Base-by-base conservation (phyloP, 2,888 invertebrate genomes). In the Patella depressa region DNA sequence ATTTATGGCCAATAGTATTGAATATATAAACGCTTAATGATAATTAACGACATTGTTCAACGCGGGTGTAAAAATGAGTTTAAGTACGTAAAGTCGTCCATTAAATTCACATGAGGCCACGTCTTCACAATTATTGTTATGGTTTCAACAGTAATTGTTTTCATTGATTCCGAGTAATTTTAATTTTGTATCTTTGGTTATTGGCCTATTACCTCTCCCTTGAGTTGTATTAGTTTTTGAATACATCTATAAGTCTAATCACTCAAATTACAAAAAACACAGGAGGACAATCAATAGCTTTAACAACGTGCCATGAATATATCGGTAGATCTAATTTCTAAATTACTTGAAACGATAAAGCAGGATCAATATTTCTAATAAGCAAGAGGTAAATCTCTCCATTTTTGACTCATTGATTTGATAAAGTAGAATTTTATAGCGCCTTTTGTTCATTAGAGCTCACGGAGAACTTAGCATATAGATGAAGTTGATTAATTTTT, bases 261-360 rank as follows among this genome's bases (percentile, higher is more conserved):
- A 65, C 65, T 65, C 19, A 65, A 65, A 65, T 24, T 65, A 65
- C 65, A 9, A 65, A 65, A 65, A 65, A 65, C 65, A 65, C 24
- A 65, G 19, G 65, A 11, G 12, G 14, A 24, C 19, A 65, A 65
- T 65, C 65, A 65, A 65, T 65, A 65, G 19, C 12, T 45, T 45
- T 19, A 65, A 65, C 65, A 65, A 65, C 65, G 65, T 65, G 65
- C 65, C 24, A 65, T 65, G 65, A 65, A 65, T 65, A 65, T 65
- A 65, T 65, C 65, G 19, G 19, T 65, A 65, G 65, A 65, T 65
- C 65, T 65, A 65, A 65, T 65, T 65, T 65, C 19, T 19, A 65
- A 65, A 65, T 65, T 65, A 65, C 65, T 65, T 65, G 65, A 65
- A 65, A 65, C 19, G 65, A 65, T 65, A 65, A 65, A 24, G 65